A percentile compares a stretch with the other conserved stretches of the same genome.
Conservation (phyloP, 2,113 vertebrate species). For the Maccullochella peelii region DNA sequence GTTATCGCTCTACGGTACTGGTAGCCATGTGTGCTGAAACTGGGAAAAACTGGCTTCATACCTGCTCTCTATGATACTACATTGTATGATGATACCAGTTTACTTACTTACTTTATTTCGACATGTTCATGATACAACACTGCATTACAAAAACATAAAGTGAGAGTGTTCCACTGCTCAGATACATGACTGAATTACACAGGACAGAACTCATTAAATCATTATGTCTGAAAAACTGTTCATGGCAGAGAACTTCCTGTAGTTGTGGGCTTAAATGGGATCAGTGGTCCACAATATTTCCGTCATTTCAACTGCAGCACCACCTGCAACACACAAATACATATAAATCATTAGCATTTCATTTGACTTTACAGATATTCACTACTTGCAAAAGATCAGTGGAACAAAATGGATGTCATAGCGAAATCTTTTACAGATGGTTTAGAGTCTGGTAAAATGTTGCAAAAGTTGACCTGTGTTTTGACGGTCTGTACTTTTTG, state of each 20-base stretch:
- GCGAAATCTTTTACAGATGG: neutral
- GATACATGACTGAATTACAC: neutral
- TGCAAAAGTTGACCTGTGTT: neutral
- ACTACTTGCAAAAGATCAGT: neutral
- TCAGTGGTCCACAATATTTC: neutral
- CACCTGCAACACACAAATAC: conserved; percentile 83
- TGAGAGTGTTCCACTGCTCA: neutral
- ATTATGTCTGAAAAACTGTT: neutral
- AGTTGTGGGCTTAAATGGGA: neutral
- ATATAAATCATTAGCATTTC: neutral
- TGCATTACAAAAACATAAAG: neutral
- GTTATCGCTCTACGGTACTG: neutral
- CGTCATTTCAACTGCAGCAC: conserved; percentile 91
- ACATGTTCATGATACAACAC: neutral
- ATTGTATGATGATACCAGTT: neutral
- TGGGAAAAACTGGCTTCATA: neutral
- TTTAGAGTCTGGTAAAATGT: neutral
- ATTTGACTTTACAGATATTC: neutral
- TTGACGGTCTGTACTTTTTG: neutral
- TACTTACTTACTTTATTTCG: neutral
- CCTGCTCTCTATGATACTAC: neutral
- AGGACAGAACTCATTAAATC: neutral
- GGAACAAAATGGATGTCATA: neutral
- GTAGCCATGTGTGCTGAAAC: neutral
- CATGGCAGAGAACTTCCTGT: neutral